Base-by-base conservation (phyloP, 2,888 invertebrate genomes). In the Xestobium rufovillosum region DNA sequence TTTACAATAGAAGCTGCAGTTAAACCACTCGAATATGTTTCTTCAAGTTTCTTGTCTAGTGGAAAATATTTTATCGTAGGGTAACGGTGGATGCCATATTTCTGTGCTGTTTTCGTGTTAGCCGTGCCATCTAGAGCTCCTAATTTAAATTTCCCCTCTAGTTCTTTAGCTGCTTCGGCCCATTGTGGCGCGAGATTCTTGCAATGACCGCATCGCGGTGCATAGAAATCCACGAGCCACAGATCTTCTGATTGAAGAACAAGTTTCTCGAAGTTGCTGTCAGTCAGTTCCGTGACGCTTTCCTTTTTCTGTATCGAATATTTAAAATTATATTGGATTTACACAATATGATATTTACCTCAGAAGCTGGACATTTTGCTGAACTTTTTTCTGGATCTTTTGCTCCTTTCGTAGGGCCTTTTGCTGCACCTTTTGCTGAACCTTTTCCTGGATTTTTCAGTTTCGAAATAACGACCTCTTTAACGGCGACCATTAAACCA, bases 191-290 rank as follows among this genome's bases (percentile, higher is more conserved):
- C 96, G 35, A 98, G 71, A 61, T 84, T 92, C 70, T 97, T 96
- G 69, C 95, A 95, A 66, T 95, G 94, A 3, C 94, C 92, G 64
- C 94, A 95, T 87, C 94, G 94, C 0, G 90, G 90, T 3, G 97
- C 97, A 66, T 80, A 97, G 74, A 98, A 97, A 67, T 97, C 96
- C 2, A 99, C 92, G 50, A 98, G 68, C 95, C 96, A 97, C 65
- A 94, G 75, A 58, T 97, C 96, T 10, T 96, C 89, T 31, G 92
- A 92, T 51, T 89, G 75, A 50, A 96, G 62, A 10, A 99, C 96
- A 36, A 84, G 65, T 62, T 87, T 81, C 47, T 95, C 86, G 65
- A 98, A 98, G 72, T 98, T 98, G 45, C 81, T 77, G 63, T 98
- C 97, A 0, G 97, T 98, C 44, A 99, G 69, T 57, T 92, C 92